A percentile compares a stretch with the other conserved stretches of the same genome.
Evolutionary conservation across 2,888 invertebrate genomes (phyloP).

Genomic region (Caenorhabditis afra): DNA sequence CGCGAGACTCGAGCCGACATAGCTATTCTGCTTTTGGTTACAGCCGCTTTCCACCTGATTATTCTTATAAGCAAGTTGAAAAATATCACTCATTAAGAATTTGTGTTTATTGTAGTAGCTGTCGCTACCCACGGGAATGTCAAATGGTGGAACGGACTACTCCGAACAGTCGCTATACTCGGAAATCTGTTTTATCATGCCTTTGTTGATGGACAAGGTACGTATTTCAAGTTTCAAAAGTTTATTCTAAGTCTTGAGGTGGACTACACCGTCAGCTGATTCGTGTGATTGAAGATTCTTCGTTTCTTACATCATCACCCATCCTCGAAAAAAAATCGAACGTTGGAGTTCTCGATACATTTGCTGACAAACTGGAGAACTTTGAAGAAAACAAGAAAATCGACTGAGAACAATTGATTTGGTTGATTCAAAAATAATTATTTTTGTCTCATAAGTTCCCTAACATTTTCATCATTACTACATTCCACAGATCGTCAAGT

Average conservation of each 20-base stretch:
- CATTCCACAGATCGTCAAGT: too few relatives aligned
- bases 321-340: constrained; percentile 36
- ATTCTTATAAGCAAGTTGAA: constrained; percentile 47
- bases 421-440: not conserved
- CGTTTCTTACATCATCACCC: constrained; percentile 36
- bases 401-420: constrained; percentile 15
- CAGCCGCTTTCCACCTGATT: constrained; percentile 51
- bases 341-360: constrained; percentile 28
- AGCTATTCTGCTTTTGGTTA: constrained; percentile 55
- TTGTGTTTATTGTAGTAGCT: constrained; percentile 33
- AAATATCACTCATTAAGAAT: not conserved
- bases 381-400: constrained; percentile 23
- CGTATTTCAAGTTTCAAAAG: not conserved
- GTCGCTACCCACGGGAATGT: constrained; percentile 23
- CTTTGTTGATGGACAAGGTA: constrained; percentile 65
- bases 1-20: constrained; percentile 64
- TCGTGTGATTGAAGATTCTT: constrained; percentile 51
- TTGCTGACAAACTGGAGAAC: constrained; percentile 1
- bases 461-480: not conserved
- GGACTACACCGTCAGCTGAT: constrained; percentile 57
- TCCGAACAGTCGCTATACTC: constrained; percentile 20
- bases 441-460: not conserved
- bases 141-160: constrained; percentile 7
- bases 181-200: constrained; percentile 64
- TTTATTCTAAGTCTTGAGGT: too few relatives aligned